Percentiles rank a stretch among this genome's conserved stretches.
Evolutionary conservation across 2,888 invertebrate genomes (phyloP).

Genomic region (Leptopilina syphax): DNA sequence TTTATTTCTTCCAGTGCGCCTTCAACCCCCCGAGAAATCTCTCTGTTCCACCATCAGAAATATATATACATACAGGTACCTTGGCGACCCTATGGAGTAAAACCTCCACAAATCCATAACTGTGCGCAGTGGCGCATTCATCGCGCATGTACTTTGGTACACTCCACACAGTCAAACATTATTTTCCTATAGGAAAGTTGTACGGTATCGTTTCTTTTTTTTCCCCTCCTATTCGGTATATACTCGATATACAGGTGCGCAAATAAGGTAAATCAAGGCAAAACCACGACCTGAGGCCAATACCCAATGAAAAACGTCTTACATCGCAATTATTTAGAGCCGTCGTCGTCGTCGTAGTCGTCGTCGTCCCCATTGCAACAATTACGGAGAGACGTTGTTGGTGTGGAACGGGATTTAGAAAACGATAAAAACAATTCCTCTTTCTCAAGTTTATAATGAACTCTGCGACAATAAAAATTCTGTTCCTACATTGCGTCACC

Average conservation of each 20-base stretch:
- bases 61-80: background rate
- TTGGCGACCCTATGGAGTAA: background rate
- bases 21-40: background rate
- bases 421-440: slow-evolving; percentile 27
- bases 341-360: background rate
- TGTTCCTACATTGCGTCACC: slow-evolving; percentile 32
- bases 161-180: background rate
- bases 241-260: slow-evolving; percentile 37
- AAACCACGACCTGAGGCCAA: slow-evolving; percentile 17
- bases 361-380: slow-evolving; percentile 29
- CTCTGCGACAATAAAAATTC: slow-evolving; percentile 19
- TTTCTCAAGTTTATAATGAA: slow-evolving; percentile 26
- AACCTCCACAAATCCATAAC: slow-evolving; percentile 23
- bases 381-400: slow-evolving; percentile 28
- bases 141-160: slow-evolving; percentile 13
- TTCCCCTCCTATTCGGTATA: background rate
- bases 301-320: slow-evolving; percentile 27
- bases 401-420: slow-evolving; percentile 34
- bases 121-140: background rate
- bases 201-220: slow-evolving; percentile 24
- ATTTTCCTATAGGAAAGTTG: slow-evolving; percentile 19
- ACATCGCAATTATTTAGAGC: slow-evolving; percentile 39
- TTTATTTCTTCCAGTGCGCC: slow-evolving; percentile 18
- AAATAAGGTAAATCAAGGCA: slow-evolving; percentile 41
- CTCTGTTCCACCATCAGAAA: background rate